Evolutionary conservation across 2,797 vertebrate genomes (phyloP).

Genomic region (Enteromius radiatus): DNA sequence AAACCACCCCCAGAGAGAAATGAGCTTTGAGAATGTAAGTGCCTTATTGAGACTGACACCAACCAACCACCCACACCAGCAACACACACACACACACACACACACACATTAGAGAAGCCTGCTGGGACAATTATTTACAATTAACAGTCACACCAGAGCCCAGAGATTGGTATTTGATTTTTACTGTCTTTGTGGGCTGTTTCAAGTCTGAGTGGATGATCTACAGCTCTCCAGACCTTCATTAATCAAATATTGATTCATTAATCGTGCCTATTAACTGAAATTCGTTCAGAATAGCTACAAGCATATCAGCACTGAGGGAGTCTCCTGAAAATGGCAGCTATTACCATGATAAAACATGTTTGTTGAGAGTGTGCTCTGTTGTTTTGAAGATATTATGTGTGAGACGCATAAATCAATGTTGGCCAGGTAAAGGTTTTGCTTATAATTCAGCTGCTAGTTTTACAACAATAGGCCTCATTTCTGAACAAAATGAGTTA

Average conservation of each 20-base stretch:
- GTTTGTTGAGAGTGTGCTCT: neutral
- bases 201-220: constrained; percentile 47
- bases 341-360: constrained; percentile 46
- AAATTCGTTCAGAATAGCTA: constrained; percentile 80
- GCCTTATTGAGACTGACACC: constrained; percentile 64
- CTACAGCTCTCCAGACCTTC: constrained; percentile 66
- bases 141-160: constrained; percentile 65
- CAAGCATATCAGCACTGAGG: constrained; percentile 72
- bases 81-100: constrained; percentile 9
- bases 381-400: constrained; percentile 34
- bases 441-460: neutral
- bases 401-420: neutral
- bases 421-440: neutral
- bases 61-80: constrained; percentile 61
- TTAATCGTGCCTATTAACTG: constrained; percentile 83
- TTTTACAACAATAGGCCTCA: neutral
- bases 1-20: constrained; percentile 62
- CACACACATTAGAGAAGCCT: constrained; percentile 37
- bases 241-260: constrained; percentile 85
- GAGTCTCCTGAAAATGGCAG: constrained; percentile 76
- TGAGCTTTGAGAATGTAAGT: constrained; percentile 64
- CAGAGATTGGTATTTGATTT: constrained; percentile 38
- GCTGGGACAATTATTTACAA: constrained; percentile 66
- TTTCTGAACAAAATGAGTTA: neutral
- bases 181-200: constrained; percentile 30